Evolutionary conservation across 2,113 vertebrate genomes (phyloP).

Genomic region (Ceyx cyanopectus): DNA sequence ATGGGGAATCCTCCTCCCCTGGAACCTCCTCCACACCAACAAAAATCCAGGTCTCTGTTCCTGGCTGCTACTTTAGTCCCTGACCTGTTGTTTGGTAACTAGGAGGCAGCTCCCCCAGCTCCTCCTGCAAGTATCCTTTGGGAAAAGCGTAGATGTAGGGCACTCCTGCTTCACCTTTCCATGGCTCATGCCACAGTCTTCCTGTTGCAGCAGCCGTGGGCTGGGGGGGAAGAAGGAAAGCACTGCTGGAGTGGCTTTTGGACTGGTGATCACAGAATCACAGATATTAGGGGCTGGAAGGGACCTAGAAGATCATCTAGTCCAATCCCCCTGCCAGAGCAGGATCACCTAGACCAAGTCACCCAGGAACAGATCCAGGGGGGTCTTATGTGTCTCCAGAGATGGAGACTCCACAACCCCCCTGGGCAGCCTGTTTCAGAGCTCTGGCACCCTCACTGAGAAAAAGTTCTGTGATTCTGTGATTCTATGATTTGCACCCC

Average conservation of each 20-base stretch:
- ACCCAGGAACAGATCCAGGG: too few relatives aligned
- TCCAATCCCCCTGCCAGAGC: too few relatives aligned
- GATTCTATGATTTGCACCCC: neutral
- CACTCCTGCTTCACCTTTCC: neutral
- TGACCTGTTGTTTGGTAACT: neutral
- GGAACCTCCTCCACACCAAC: neutral
- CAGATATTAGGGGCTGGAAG: too few relatives aligned
- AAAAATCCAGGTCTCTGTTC: neutral
- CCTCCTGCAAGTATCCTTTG: neutral
- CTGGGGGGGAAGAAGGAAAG: neutral
- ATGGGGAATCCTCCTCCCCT: neutral
- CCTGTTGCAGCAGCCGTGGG: neutral
- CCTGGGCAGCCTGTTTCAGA: too few relatives aligned
- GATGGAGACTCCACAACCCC: too few relatives aligned
- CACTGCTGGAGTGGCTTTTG: neutral
- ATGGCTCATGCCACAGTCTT: fast-evolving
- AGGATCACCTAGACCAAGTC: too few relatives aligned
- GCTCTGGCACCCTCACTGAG: too few relatives aligned
- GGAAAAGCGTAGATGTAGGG: neutral
- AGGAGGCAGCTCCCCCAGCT: neutral
- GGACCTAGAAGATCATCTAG: too few relatives aligned
- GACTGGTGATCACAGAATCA: neutral
- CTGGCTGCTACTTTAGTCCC: neutral
- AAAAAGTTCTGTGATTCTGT: too few relatives aligned
- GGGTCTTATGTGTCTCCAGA: too few relatives aligned